Conservation (phyloP, 2,888 invertebrate genomes). For the Glaucopsyche alexis region DNA sequence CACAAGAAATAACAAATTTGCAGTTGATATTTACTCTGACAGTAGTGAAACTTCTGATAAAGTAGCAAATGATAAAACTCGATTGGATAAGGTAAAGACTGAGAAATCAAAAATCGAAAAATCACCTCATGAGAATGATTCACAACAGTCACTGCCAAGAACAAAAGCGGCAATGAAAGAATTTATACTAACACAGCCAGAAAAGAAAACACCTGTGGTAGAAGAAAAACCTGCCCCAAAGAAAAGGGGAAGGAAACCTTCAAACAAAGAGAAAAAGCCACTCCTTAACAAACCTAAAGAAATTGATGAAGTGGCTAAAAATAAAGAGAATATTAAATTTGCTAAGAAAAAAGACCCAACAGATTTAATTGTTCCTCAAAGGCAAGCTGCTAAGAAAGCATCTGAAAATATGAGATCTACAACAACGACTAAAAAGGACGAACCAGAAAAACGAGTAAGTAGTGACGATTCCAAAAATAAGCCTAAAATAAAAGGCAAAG, state of each 20-base stretch:
- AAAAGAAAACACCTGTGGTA: slow-evolving; percentile 51
- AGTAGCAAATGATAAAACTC: slow-evolving; percentile 65
- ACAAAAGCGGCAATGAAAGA: slow-evolving; percentile 93
- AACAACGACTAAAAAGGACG: slow-evolving; percentile 74
- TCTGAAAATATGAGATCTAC: slow-evolving; percentile 91
- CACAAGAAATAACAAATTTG: slow-evolving; percentile 78
- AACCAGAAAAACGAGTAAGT: slow-evolving; percentile 57
- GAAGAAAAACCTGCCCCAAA: slow-evolving; percentile 64
- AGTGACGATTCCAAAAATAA: slow-evolving; percentile 63
- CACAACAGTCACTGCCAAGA: slow-evolving; percentile 84
- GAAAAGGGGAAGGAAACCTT: slow-evolving; percentile 70
- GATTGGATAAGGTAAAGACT: slow-evolving; percentile 63
- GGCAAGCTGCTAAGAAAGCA: slow-evolving; percentile 94
- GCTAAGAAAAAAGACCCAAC: slow-evolving; percentile 82
- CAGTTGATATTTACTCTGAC: slow-evolving; percentile 91
- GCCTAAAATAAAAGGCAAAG: slow-evolving; percentile 68
- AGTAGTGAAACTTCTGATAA: slow-evolving; percentile 78
- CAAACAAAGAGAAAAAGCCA: slow-evolving; percentile 67
- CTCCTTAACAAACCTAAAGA: slow-evolving; percentile 49
- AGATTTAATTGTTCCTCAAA: slow-evolving; percentile 92
- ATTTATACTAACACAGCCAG: slow-evolving; percentile 81
- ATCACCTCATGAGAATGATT: slow-evolving; percentile 83
- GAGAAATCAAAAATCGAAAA: slow-evolving; percentile 81
- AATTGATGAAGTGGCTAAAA: slow-evolving; percentile 71
- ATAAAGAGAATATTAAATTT: slow-evolving; percentile 72